Percentiles rank a stretch among this genome's conserved stretches.
Conservation (phyloP, 2,888 invertebrate species). For the Drosophila maculinotata region DNA sequence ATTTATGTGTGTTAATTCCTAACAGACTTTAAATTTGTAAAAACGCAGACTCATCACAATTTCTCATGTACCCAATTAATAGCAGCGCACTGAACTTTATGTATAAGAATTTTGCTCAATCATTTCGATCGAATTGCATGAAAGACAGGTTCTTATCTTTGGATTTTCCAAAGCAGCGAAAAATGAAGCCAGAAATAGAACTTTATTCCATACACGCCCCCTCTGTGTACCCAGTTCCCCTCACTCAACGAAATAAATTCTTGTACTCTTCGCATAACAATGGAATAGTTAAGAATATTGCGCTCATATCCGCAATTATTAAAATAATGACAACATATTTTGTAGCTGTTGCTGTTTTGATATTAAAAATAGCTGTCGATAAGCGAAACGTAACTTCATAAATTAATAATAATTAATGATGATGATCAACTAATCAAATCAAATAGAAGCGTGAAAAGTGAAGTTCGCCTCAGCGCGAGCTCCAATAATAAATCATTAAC, state of each 20-base stretch:
- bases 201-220: not conserved
- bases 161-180: slow-evolving; percentile 32
- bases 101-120: slow-evolving; percentile 23
- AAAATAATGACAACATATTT: slow-evolving; percentile 57
- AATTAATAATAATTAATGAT: slow-evolving; percentile 77
- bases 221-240: not conserved
- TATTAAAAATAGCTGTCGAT: slow-evolving; percentile 50
- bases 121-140: slow-evolving; percentile 23
- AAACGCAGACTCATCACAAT: slow-evolving; percentile 3
- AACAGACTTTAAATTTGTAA: no score
- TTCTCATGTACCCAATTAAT: not conserved
- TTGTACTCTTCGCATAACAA: slow-evolving; percentile 18
- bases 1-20: no score
- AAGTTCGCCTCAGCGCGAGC: slow-evolving; percentile 28
- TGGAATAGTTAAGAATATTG: slow-evolving; percentile 45
- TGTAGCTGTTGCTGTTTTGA: slow-evolving; percentile 18
- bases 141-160: slow-evolving; percentile 4
- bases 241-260: not conserved
- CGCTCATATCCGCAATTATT: slow-evolving; percentile 73
- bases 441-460: slow-evolving; percentile 77
- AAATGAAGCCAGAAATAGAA: slow-evolving; percentile 14
- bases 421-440: slow-evolving; percentile 76
- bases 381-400: slow-evolving; percentile 50
- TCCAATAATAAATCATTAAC: slow-evolving; percentile 34
- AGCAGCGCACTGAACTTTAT: not conserved